Evolutionary conservation across 92 coral and sea anemone genomes (phyloP).

Genomic region (Epizoanthus rinbou): DNA sequence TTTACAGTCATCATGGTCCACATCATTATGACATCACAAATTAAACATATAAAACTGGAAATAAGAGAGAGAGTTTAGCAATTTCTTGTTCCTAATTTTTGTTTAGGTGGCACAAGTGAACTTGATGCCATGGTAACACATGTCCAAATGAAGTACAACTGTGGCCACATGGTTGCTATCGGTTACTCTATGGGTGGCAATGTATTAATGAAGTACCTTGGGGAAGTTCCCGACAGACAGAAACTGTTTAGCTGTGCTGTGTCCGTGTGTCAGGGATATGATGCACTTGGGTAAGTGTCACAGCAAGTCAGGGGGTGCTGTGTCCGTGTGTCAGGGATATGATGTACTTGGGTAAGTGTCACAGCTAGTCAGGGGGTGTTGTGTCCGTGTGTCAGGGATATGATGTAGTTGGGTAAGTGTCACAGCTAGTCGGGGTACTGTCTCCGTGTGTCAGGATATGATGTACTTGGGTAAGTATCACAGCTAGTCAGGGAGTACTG

Average conservation of each 20-base stretch:
- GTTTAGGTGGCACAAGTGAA: conserved; percentile 88
- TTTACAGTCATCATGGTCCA: too few relatives aligned
- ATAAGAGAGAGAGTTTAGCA: too few relatives aligned
- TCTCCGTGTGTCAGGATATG: conserved; percentile 95
- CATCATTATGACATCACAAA: too few relatives aligned
- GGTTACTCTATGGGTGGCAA: conserved; percentile 99
- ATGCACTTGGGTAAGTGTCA: conserved; percentile 40
- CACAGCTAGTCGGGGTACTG: conserved; percentile 71
- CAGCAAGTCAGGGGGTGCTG: conserved; percentile 43
- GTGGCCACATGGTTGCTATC: conserved; percentile 78
- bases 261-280: conserved; percentile 98
- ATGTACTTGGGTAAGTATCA: conserved; percentile 41
- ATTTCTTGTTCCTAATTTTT: not conserved
- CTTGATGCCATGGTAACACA: conserved; percentile 75
- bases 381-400: too few relatives aligned
- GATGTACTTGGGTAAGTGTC: conserved; percentile 50
- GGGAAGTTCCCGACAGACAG: conserved; percentile 84
- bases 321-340: conserved; percentile 95
- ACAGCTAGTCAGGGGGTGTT: too few relatives aligned
- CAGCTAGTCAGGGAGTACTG: too few relatives aligned
- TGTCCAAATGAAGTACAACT: conserved; percentile 60
- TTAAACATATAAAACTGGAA: too few relatives aligned
- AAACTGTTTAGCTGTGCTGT: conserved; percentile 83
- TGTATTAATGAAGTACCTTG: conserved; percentile 88
- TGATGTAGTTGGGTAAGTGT: not conserved